Percentiles rank a stretch among this genome's conserved stretches.
phyloP scores from a whole-genome alignment of 2,888 invertebrate genomes.

The Clanis bilineata region DNA sequence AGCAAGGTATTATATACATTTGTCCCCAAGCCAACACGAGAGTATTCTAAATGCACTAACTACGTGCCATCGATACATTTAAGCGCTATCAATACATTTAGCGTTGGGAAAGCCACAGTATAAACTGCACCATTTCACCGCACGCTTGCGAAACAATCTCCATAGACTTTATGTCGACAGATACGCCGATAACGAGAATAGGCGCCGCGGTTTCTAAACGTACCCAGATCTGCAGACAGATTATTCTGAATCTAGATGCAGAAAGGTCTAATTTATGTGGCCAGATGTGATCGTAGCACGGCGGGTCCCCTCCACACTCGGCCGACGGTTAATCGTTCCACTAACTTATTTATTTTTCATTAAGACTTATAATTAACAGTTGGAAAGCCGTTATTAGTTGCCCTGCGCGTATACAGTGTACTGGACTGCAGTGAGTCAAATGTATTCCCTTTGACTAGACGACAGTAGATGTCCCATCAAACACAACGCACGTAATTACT shows the following conservation, averaged over 20 bases:
- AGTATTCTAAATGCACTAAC: not conserved
- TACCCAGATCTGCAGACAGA: constrained; percentile 19
- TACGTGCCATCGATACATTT: not conserved
- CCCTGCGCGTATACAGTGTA: constrained; percentile 15
- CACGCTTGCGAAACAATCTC: constrained; percentile 5
- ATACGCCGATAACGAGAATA: constrained; percentile 1
- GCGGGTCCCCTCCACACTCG: not conserved
- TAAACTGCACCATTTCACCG: not conserved
- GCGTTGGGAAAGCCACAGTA: not conserved
- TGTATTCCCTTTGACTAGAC: constrained; percentile 7
- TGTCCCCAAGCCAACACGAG: not conserved
- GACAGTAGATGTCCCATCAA: not conserved
- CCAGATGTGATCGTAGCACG: constrained; percentile 3
- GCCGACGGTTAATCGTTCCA: constrained; percentile 4
- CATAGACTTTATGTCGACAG: constrained; percentile 10
- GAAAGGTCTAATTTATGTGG: constrained; percentile 17
- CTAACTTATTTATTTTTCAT: constrained; percentile 28
- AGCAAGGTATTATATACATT: not conserved
- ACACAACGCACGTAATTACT: not conserved
- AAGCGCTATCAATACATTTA: constrained; percentile 3
- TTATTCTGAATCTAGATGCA: constrained; percentile 25
- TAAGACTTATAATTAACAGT: constrained; percentile 24
- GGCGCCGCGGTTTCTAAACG: constrained; percentile 8
- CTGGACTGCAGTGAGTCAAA: constrained; percentile 9
- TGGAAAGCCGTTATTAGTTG: constrained; percentile 24